Conservation (phyloP, 2,888 invertebrate genomes). For the Podotricha telesiphe region DNA sequence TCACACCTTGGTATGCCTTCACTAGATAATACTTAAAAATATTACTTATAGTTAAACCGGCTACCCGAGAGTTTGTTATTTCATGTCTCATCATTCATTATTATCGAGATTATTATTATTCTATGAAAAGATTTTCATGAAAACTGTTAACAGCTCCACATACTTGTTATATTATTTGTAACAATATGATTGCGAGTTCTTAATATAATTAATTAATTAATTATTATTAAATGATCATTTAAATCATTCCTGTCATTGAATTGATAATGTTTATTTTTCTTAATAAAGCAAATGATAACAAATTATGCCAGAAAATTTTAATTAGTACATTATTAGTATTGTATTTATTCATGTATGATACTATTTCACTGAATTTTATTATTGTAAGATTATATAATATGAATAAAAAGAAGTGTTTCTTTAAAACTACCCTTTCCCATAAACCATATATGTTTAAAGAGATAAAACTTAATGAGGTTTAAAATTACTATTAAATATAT, state of each 20-base stretch:
- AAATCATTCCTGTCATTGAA: constrained; percentile 77
- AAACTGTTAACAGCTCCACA: constrained; percentile 48
- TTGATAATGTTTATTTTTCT: constrained; percentile 63
- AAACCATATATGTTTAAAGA: background rate
- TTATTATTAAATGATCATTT: constrained; percentile 63
- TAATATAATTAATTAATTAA: constrained; percentile 22
- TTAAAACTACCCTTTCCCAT: constrained; percentile 9
- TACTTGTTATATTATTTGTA: constrained; percentile 56
- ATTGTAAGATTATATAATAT: constrained; percentile 79
- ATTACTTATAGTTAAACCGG: constrained; percentile 43
- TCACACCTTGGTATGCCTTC: constrained; percentile 75
- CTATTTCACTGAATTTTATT: constrained; percentile 82
- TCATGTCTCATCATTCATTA: constrained; percentile 43
- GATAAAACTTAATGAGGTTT: too few relatives aligned
- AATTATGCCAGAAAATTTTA: constrained; percentile 63
- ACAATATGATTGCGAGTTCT: constrained; percentile 53
- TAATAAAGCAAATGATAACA: constrained; percentile 63
- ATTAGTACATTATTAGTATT: constrained; percentile 78
- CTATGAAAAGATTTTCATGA: constrained; percentile 29
- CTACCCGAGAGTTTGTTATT: constrained; percentile 47
- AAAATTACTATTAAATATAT: too few relatives aligned
- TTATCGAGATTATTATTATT: constrained; percentile 39
- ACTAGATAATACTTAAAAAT: constrained; percentile 61
- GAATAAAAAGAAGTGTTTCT: constrained; percentile 63
- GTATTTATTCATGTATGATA: constrained; percentile 84